Evolutionary conservation across 2,888 invertebrate species (phyloP), one percentile per base, ranked within the genome.

Genomic region (Psylliodes chrysocephalus): DNA sequence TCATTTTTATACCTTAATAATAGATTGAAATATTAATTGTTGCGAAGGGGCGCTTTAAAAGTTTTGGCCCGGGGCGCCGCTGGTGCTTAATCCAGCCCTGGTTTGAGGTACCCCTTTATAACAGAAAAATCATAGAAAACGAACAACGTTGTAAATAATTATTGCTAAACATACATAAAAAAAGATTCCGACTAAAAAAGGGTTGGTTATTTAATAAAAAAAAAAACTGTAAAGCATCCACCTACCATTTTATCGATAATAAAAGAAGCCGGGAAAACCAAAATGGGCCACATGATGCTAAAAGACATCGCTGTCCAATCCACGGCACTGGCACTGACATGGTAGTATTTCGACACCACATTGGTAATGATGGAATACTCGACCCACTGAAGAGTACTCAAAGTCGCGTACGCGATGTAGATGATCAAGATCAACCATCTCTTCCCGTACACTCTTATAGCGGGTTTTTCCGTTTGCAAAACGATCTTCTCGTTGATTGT

Each of bases 281-380:
- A 88, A 7, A 96, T 94, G 73, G 98, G 95, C 84, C 98, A 99
- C 1, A 91, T 88, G 67, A 95, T 88, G 97, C 98, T 98, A 84
- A 91, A 98, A 77, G 98, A 89, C 92, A 98, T 94, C 42, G 96
- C 95, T 17, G 97, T 94, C 96, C 96, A 96, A 82, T 98, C 93
- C 57, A 98, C 93, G 72, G 88, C 86, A 73, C 88, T 86, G 71
- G 87, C 87, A 72, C 85, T 84, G 19, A 93, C 89, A 35, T 85
- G 85, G 79, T 94, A 94, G 83, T 92, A 92, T 75, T 88, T 88
- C 76, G 84, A 86, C 49, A 96, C 87, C 63, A 94, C 88, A 79
- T 95, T 92, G 72, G 91, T 89, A 69, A 97, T 95, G 78, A 96
- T 96, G 78, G 93, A 91, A 85, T 95, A 94, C 84, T 97, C 93